Evolutionary conservation across 2,113 vertebrate genomes (phyloP).

Genomic region (Seriola quinqueradiata): DNA sequence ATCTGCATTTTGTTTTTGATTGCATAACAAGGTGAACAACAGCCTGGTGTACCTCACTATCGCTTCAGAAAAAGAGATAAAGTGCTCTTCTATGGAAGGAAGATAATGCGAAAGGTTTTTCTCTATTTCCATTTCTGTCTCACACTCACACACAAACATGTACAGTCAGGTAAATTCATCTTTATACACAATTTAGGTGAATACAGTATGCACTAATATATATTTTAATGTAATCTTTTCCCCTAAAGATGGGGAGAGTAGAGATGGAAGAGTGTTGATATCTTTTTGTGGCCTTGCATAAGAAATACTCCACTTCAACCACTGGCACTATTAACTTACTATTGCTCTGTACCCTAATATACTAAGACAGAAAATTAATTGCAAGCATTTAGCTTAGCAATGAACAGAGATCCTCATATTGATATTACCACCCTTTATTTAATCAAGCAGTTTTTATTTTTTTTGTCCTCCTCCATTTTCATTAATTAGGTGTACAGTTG

Average conservation of each 20-base stretch:
- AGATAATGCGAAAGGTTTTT: conserved; percentile 95
- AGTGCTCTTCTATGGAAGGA: conserved; percentile 95
- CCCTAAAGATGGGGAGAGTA: neutral
- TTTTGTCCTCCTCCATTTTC: neutral
- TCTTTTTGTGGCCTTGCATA: neutral
- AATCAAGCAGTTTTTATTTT: neutral
- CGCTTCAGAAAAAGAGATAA: conserved; percentile 96
- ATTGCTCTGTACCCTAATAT: neutral
- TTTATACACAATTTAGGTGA: neutral
- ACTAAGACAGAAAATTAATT: neutral
- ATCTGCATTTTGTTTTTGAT: conserved; percentile 40
- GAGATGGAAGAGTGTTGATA: neutral
- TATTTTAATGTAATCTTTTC: neutral
- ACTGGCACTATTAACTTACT: neutral
- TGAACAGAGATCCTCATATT: neutral
- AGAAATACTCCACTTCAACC: neutral
- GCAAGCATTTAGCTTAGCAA: neutral
- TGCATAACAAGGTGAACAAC: conserved; percentile 81
- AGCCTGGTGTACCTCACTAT: conserved; percentile 89
- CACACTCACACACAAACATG: neutral
- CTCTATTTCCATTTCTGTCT: neutral
- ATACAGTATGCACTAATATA: neutral
- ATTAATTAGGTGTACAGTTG: neutral
- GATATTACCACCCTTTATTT: neutral
- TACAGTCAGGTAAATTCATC: neutral